Evolutionary conservation across 1,140 invertebrate genomes (phyloP), one percentile per base, ranked within the genome.

Genomic region (Drosophila ogumai): DNA sequence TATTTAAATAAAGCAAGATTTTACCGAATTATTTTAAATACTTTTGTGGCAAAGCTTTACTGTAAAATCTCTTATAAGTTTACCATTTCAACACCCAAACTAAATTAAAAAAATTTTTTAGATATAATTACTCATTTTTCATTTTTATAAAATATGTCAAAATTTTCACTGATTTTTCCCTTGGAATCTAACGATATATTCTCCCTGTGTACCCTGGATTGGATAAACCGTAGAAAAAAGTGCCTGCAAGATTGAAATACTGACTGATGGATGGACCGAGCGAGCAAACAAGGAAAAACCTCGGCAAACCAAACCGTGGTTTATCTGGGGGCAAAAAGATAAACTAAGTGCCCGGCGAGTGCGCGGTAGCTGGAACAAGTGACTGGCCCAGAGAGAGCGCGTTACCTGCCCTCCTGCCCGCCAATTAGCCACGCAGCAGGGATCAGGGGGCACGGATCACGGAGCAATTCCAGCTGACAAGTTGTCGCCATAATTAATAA

Each of bases 201-300:
- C 31, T 44, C 3, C 0, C 34, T 17, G 28, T 65, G 71, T 32
- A 47, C 25, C 61, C 55, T 49, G 38, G 60, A 66, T 59, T 86
- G 60, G 68, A 64, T 78, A 71, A 64, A 49, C 52, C 54, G 44
- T 3, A 12, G 32, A 80, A 85, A 80, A 80, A 80, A 77, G 80
- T 84, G 82, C 77, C 79, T 79, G 46, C 44, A 6, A 84, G 76
- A 87, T 88, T 80, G 79, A 82, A 58, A 73, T 65, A 90, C 80
- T 77, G 82, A 71, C 63, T 71, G 72, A 82, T 82, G 80, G 75
- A 79, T 71, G 60, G 58, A 47, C 66, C 60, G 47, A 25, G 47
- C 63, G 38, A 79, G 69, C 61, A 77, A 72, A 67, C 75, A 61
- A 47, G 71, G 71, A 60, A 76, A 76, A 76, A 76, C 74, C 61